A percentile compares a stretch with the other conserved stretches of the same genome.
phyloP scores from a whole-genome alignment of 2,113 vertebrate genomes.

The Elanoides forficatus region DNA sequence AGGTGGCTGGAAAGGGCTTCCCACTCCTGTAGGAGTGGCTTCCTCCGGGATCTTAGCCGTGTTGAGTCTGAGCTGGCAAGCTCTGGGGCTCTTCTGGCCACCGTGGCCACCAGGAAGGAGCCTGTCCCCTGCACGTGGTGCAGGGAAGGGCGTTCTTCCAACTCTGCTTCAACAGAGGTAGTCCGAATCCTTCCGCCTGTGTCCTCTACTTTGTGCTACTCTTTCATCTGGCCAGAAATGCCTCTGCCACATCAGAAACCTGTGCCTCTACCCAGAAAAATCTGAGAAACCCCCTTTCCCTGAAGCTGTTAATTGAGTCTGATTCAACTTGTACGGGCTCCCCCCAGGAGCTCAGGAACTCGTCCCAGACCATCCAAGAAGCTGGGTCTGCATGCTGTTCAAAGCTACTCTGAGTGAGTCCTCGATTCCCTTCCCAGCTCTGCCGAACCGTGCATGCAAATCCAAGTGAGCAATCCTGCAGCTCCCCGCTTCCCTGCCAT shows the following conservation, averaged over 20 bases:
- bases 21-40: background rate
- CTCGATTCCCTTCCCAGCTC: background rate
- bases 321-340: no score
- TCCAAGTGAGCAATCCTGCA: rapidly evolving
- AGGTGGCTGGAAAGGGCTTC: background rate
- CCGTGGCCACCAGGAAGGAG: background rate
- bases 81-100: background rate
- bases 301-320: background rate
- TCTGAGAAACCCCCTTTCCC: background rate
- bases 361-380: background rate
- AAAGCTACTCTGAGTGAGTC: background rate
- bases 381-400: rapidly evolving
- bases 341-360: background rate
- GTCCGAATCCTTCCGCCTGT: background rate
- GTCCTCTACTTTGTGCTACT: background rate
- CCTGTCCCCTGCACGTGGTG: background rate
- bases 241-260: background rate
- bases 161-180: background rate
- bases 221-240: background rate
- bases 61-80: rapidly evolving
- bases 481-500: rapidly evolving
- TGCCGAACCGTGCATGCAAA: rapidly evolving
- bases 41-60: background rate
- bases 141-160: background rate
- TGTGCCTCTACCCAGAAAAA: background rate